phyloP scores from a whole-genome alignment of 2,797 vertebrate genomes.

The Yasuhikotakia modesta region DNA sequence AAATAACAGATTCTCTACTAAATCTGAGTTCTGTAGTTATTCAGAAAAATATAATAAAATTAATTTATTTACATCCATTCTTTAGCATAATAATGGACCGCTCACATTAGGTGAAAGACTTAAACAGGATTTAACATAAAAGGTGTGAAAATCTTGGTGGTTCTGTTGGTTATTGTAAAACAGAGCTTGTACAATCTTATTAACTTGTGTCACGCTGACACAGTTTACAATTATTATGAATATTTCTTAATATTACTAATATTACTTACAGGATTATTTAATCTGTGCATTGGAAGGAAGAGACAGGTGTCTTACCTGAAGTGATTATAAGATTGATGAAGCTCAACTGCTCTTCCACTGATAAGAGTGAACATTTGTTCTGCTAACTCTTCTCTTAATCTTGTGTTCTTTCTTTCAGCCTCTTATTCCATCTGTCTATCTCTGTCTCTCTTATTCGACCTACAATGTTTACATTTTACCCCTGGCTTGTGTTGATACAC shows the following conservation, averaged over 20 bases:
- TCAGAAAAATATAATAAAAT: no score
- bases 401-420: constrained; percentile 36
- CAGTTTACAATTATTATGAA: neutral
- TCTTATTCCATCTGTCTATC: constrained; percentile 42
- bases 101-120: no score
- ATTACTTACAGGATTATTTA: constrained; percentile 4
- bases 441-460: constrained; percentile 25
- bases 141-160: no score
- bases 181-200: neutral
- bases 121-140: no score
- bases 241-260: neutral
- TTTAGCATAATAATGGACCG: no score
- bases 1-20: neutral
- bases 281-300: constrained; percentile 3
- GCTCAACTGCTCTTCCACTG: constrained; percentile 36
- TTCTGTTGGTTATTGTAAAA: no score
- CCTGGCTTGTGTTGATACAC: constrained; percentile 52
- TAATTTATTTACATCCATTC: no score
- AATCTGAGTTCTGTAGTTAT: no score
- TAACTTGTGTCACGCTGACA: neutral
- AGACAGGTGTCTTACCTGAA: constrained; percentile 44
- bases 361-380: constrained; percentile 40
- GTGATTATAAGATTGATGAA: constrained; percentile 39
- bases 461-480: constrained; percentile 58
- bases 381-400: constrained; percentile 30